Conservation (phyloP, 2,113 vertebrate species). For the Gyps fulvus region DNA sequence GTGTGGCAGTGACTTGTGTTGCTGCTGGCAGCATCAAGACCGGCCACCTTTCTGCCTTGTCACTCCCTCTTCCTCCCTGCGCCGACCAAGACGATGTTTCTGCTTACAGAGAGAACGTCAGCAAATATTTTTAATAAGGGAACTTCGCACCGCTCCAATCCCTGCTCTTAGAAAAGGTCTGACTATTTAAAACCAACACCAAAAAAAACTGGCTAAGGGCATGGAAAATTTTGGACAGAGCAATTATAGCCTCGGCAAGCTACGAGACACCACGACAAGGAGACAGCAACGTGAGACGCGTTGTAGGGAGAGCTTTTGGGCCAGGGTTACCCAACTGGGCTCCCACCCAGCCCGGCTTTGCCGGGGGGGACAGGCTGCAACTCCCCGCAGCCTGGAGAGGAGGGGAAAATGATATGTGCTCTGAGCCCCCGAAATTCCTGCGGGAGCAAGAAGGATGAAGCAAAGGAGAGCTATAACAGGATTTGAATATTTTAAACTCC, state of each 20-base stretch:
- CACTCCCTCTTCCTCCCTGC: neutral
- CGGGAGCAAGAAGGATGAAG: neutral
- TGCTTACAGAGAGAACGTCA: neutral
- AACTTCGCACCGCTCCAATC: neutral
- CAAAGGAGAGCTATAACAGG: neutral
- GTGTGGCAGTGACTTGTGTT: accelerated
- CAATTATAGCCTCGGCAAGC: neutral
- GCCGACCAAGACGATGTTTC: accelerated
- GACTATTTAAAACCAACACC: neutral
- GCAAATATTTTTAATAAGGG: neutral
- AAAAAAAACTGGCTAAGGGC: neutral
- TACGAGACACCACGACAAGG: neutral
- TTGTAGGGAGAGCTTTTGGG: neutral
- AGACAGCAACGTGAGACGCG: accelerated
- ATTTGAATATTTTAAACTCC: neutral
- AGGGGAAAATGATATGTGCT: accelerated
- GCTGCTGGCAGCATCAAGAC: accelerated
- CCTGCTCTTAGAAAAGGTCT: neutral
- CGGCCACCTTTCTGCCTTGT: accelerated
- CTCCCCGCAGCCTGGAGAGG: neutral
- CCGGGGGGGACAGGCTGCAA: neutral
- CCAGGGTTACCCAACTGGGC: neutral
- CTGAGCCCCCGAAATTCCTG: neutral
- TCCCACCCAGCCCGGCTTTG: neutral
- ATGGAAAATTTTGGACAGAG: neutral